phyloP scores from a whole-genome alignment of 2,113 vertebrate species.

The Scomber scombrus region DNA sequence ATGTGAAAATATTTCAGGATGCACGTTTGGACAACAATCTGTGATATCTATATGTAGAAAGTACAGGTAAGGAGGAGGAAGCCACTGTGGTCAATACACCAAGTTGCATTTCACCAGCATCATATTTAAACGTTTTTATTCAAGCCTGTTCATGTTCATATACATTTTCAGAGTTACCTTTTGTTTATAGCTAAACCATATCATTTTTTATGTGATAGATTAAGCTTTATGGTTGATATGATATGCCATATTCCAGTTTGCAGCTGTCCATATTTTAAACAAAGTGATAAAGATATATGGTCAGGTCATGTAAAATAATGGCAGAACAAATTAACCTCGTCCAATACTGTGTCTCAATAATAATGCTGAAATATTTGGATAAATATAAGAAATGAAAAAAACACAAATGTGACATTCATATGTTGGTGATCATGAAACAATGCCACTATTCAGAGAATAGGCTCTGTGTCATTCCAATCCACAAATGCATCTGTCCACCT shows the following conservation, averaged over 20 bases:
- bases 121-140: background rate
- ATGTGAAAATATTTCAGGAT: background rate
- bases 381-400: background rate
- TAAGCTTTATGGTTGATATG: background rate
- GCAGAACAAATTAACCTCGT: too few species aligned
- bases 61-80: constrained; percentile 26
- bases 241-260: background rate
- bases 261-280: background rate
- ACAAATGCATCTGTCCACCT: constrained; percentile 93
- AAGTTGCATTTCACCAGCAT: background rate
- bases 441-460: constrained; percentile 88
- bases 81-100: constrained; percentile 39
- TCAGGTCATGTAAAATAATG: too few species aligned
- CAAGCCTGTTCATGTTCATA: background rate
- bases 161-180: too few species aligned
- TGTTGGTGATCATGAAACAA: background rate
- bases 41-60: background rate
- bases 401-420: too few species aligned
- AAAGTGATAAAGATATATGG: too few species aligned
- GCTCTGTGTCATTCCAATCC: constrained; percentile 94
- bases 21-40: background rate
- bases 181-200: constrained; percentile 6
- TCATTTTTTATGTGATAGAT: background rate
- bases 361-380: background rate
- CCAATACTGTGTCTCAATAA: background rate